A percentile compares a stretch with the other conserved stretches of the same genome.
Evolutionary conservation across 2,888 invertebrate genomes (phyloP).

Genomic region (Andrena chrysosceles): DNA sequence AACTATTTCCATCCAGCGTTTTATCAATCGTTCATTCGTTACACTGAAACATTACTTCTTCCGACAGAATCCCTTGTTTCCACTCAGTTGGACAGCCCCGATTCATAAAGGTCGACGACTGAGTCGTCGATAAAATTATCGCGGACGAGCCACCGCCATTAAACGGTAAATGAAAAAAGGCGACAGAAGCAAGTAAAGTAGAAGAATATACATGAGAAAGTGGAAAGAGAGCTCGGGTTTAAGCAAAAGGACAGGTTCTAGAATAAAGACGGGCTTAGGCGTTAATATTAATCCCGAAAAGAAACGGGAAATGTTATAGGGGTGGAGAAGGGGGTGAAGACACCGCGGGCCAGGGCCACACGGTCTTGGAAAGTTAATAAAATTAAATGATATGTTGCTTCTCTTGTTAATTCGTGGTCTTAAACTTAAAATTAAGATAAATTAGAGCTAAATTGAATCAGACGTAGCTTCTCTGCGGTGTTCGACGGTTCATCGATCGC

Average conservation of each 20-base stretch:
- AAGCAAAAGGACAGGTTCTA: constrained; percentile 31
- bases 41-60: not conserved
- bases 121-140: constrained; percentile 15
- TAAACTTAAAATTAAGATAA: constrained; percentile 76
- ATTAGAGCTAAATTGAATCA: constrained; percentile 74
- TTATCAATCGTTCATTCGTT: not conserved
- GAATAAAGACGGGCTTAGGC: constrained; percentile 49
- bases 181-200: constrained; percentile 28
- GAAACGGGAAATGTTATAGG: constrained; percentile 58
- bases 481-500: constrained; percentile 21
- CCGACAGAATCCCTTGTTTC: not conserved
- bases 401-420: constrained; percentile 82
- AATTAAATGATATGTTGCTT: constrained; percentile 84
- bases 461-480: constrained; percentile 43
- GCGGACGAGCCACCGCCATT: constrained; percentile 59
- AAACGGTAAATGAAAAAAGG: constrained; percentile 25
- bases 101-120: constrained; percentile 11
- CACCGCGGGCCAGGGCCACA: constrained; percentile 35
- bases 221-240: constrained; percentile 8
- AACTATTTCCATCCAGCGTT: too few relatives aligned
- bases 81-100: constrained; percentile 31
- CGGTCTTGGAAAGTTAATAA: constrained; percentile 79
- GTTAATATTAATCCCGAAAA: constrained; percentile 64
- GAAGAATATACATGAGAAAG: constrained; percentile 24
- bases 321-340: constrained; percentile 10